phyloP scores from a whole-genome alignment of 2,797 vertebrate species.

The Momotus momota region DNA sequence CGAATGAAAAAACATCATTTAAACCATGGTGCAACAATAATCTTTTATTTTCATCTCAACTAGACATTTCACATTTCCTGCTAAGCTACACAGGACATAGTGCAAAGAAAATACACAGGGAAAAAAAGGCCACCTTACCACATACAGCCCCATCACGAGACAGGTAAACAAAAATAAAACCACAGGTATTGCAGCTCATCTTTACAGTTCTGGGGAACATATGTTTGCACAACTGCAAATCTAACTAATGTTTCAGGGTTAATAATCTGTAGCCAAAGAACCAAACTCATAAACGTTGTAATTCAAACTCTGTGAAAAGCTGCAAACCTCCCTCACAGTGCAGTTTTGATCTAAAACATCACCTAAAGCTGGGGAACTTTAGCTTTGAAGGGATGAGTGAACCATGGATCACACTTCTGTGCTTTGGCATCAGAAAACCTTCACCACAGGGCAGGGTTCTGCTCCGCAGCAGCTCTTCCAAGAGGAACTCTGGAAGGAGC shows the following conservation, averaged over 20 bases:
- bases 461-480: neutral
- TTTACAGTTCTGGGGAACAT: neutral
- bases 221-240: neutral
- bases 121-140: neutral
- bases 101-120: neutral
- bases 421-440: neutral
- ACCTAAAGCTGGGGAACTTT: neutral
- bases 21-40: neutral
- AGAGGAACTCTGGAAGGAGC: neutral
- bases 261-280: neutral
- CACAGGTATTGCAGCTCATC: neutral
- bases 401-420: fast-evolving
- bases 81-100: neutral
- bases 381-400: neutral
- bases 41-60: neutral
- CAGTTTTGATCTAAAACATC: neutral
- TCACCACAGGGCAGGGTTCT: neutral
- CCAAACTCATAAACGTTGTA: neutral
- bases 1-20: neutral
- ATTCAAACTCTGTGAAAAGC: neutral
- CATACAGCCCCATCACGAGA: neutral
- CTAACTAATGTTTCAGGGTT: neutral
- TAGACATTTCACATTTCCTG: neutral
- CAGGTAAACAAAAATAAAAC: neutral
- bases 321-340: neutral